These are phyloP conservation scores for Proales similis DNA, from an alignment of 1,140 invertebrate genomes.

Conservation along the genomic window DNA sequence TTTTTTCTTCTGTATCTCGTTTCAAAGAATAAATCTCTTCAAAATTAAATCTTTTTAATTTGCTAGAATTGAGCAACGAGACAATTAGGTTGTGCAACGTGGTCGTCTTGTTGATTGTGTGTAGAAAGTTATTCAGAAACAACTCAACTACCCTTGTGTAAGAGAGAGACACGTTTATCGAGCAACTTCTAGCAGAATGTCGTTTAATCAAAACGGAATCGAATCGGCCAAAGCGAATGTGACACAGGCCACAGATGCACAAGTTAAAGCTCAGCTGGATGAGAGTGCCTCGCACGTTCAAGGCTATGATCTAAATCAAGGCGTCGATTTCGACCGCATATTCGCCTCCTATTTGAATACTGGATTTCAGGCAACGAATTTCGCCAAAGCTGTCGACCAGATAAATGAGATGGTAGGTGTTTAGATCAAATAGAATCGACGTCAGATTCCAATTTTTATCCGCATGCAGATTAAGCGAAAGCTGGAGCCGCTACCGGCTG, in stretches of 20 bases:
- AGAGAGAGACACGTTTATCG: neutral
- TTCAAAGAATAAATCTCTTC: too few species aligned
- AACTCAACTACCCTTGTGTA: too few species aligned
- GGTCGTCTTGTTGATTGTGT: too few species aligned
- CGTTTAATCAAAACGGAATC: conserved; percentile 21
- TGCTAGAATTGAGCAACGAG: too few species aligned
- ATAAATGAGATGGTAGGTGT: conserved; percentile 22
- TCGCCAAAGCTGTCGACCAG: conserved; percentile 18
- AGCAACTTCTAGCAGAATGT: conserved; percentile 2
- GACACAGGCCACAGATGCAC: conserved; percentile 14
- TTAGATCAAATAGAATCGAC: neutral
- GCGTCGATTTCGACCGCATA: conserved; percentile 11
- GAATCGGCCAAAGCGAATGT: conserved; percentile 21
- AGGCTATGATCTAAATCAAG: conserved; percentile 35
- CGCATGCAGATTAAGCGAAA: conserved; percentile 11
- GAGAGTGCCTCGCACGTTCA: neutral
- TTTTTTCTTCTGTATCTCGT: too few species aligned
- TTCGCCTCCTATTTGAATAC: conserved; percentile 6
- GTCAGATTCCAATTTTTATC: neutral
- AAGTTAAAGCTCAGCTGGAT: too few species aligned
- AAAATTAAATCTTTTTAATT: too few species aligned
- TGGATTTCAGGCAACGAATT: conserved; percentile 35
- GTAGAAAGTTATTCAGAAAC: too few species aligned
- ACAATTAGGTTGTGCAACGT: too few species aligned
- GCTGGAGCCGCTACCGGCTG: conserved; percentile 6